A percentile compares a stretch with the other conserved stretches of the same genome.
phyloP scores from a whole-genome alignment of 23 tunicate species.

The Styela clava region DNA sequence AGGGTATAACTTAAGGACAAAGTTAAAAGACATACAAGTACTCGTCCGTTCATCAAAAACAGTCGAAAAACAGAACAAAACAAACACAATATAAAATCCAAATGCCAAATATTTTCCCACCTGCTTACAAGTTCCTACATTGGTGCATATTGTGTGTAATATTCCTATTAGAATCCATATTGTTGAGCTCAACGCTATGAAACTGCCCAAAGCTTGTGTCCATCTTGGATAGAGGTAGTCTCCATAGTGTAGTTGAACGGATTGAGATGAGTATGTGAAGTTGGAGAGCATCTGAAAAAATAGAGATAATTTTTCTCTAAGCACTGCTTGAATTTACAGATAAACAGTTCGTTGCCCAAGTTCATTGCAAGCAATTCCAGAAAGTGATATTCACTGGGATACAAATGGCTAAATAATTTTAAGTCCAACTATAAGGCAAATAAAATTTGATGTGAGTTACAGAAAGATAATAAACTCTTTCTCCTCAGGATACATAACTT shows the following conservation, averaged over 20 bases:
- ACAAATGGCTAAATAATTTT: no score
- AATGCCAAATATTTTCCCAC: not conserved
- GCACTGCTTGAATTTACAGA: not conserved
- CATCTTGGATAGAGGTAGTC: conserved; percentile 65
- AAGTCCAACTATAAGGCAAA: no score
- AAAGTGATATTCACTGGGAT: no score
- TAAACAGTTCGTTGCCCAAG: no score
- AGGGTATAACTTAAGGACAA: no score
- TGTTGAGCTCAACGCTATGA: conserved; percentile 43
- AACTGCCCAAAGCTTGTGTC: conserved; percentile 67
- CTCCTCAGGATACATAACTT: no score
- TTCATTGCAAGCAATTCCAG: no score
- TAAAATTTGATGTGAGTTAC: no score
- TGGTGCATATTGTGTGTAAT: not conserved
- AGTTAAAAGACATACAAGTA: no score
- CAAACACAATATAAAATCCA: not conserved
- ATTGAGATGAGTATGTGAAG: conserved; percentile 52
- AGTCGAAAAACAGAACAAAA: no score
- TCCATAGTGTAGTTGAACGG: conserved; percentile 39
- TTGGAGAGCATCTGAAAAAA: conserved; percentile 40
- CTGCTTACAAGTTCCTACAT: conserved; percentile 1
- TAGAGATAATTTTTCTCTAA: not conserved
- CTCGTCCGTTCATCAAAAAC: no score
- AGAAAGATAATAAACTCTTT: no score
- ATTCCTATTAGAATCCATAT: conserved; percentile 62